Evolutionary conservation across 2,113 vertebrate species (phyloP), one percentile per base, ranked within the genome.

Genomic region (Strigops habroptila): DNA sequence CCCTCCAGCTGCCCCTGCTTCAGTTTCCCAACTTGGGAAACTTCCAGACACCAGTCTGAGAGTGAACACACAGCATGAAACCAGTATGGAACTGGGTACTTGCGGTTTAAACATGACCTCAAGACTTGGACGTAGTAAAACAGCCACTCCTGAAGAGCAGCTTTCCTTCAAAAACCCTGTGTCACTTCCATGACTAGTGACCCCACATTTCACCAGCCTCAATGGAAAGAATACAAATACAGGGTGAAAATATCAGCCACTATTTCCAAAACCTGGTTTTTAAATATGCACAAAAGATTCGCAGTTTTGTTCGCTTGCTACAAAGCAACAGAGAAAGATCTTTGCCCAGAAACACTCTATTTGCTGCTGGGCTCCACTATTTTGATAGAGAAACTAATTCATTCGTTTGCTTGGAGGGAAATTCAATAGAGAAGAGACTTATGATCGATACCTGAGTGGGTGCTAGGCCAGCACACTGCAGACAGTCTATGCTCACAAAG

Each of bases 351-450:
- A 33, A 43, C 0, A 37, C 31, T 63, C 44, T 4, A 27, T 27
- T 21, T 80, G 82, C 90, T 77, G 87, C 74, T 9, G 18, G 76
- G 73, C 83, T 86, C 48, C 0, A 24, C 49, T 78, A 7, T 43
- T 92, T 81, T 64, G 86, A 64, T 60, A 57, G 75, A 78, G 64
- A 94, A 77, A 63, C 85, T 55, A 86, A 85, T 63, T 77, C 37
- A 82, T 71, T 81, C 1, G 3, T 68, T 86, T 83, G 85, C 93
- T 90, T 62, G 93, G 51, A 88, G 88, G 86, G 88, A 60, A 94
- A 81, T 62, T 57, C 76, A 39, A n/a, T 48, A 71, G 71, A 67
- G 75, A 46, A 69, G 67, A 70, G 64, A 27, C 43, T 24, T 2
- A 27, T n/a, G 82, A 82, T 95, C 89, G 18, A 94, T 88, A 82